Evolutionary conservation across 2,797 vertebrate species (phyloP), one percentile per base, ranked within the genome.

Genomic region (Halcyon smyrnensis): DNA sequence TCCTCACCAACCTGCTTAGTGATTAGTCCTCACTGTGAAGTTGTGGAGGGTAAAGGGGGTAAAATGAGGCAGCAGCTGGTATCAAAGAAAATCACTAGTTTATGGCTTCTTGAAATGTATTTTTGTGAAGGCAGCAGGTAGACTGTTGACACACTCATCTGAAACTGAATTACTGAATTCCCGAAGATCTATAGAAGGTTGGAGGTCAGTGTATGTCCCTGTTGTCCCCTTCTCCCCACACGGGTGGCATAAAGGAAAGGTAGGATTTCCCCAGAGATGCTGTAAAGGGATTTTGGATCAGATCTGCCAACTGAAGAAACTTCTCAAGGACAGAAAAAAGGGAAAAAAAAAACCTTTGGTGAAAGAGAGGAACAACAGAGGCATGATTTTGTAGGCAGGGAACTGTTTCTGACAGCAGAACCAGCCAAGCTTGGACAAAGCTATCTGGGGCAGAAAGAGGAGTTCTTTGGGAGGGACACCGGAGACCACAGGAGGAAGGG

Each of bases 401-500:
- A 69, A 53, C 32, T 59, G 12, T 12, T 84, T 27, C 18, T 18
- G 19, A 34, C 0, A 30, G 57, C 30, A 81, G 69, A 65, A 76
- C 32, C 57, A 81, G 37, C 19, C 86, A 45, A 51, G 32, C 5
- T n/a, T 0, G 0, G 36, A 51, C 46, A 63, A 79, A 79, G 18
- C 21, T 4, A 2, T 3, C 15, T 9, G 23, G 6, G 28, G 20
- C 14, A 60, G 63, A 60, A 93, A 54, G 13, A 80, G 7, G 14
- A 54, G 51, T 12, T 16, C 18, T 59, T n/a, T 27, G 16, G 23
- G 32, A 25, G 18, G 27, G 80, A 68, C 50, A 41, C 21, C 43
- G 11, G 0, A 0, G 25, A 25, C 51, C 15, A 3, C 10, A 48
- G 23, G 23, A 69, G 62, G n/a, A 76, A 8, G 7, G 37, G 23